These are phyloP conservation scores for Phrynocephalus vlangalii DNA, from an alignment of 2,797 vertebrate genomes.

Conservation along the genomic window DNA sequence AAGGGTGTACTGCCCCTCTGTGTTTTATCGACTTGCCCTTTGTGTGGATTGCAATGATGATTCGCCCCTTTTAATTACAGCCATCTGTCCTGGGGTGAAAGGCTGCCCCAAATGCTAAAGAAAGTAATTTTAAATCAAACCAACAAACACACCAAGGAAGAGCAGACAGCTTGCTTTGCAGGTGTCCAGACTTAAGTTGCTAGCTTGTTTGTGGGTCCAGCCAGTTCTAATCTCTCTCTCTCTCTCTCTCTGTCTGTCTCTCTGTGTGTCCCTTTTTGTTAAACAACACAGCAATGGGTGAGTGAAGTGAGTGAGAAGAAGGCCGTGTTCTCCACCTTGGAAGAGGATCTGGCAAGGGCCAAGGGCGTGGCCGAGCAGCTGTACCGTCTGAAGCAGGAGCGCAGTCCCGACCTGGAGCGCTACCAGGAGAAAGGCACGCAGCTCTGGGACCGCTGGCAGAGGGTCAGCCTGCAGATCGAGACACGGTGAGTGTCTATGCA, in stretches of 20 bases:
- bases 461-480: conserved; percentile 85
- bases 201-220: not conserved
- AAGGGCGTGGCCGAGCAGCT: conserved; percentile 86
- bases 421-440: conserved; percentile 90
- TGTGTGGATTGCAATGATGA: no score
- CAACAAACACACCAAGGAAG: no score
- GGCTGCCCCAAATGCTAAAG: no score
- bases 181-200: not conserved
- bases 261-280: conserved; percentile 5
- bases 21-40: no score
- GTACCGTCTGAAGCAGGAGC: conserved; percentile 83
- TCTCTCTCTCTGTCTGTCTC: not conserved
- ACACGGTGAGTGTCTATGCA: conserved; percentile 83
- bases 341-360: conserved; percentile 82
- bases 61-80: no score
- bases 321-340: conserved; percentile 83
- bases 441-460: conserved; percentile 90
- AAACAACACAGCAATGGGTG: conserved; percentile 87
- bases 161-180: not conserved
- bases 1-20: no score
- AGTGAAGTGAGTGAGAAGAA: conserved; percentile 84
- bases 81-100: no score
- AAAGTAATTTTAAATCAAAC: no score
- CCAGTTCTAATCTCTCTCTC: rapidly evolving
- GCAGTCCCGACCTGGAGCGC: conserved; percentile 89